Evolutionary conservation across 2,888 invertebrate genomes (phyloP), one percentile per base, ranked within the genome.

Genomic region (Heliconius erato): DNA sequence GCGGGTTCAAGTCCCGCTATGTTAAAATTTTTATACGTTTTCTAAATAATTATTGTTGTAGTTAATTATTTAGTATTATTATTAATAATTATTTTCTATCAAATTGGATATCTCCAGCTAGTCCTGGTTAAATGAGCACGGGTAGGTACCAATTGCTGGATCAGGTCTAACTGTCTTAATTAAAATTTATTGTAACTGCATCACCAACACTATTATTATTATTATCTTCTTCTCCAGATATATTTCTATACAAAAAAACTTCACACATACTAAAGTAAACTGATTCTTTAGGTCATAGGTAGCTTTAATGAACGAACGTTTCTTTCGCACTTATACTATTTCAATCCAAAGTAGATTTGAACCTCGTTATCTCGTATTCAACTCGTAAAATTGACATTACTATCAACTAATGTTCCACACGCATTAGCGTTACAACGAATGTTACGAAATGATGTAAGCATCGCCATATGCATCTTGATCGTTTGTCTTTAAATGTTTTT

Each of bases 371-470:
- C 93, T 91, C 83, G 84, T 88, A 89, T 90, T 89, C 87, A 88
- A 88, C 89, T 91, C 92, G 90, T 94, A 94, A 94, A 94, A 95
- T 90, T 90, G 90, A 91, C 92, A 93, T 95, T 93, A 94, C 90
- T 90, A 90, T 88, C 89, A 88, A 88, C 92, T 95, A 95, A 95
- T 95, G 94, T 91, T 87, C 88, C 86, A 88, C 89, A 88, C 91
- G 92, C 94, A 95, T 95, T 95, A 95, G 92, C 90, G 92, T 90
- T 93, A 90, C 93, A 93, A 94, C 93, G 91, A 89, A 90, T 89
- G 88, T 95, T 95, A 92, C 92, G 92, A 92, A 94, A 95, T 89
- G 89, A 88, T 86, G 88, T 88, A 88, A 86, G 84, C 85, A 81
- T 85, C 86, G 87, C 86, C 87, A 87, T 88, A 87, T 88, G 89